Conservation (phyloP, 92 coral and sea anemone genomes). For the Paragorgia papillata region DNA sequence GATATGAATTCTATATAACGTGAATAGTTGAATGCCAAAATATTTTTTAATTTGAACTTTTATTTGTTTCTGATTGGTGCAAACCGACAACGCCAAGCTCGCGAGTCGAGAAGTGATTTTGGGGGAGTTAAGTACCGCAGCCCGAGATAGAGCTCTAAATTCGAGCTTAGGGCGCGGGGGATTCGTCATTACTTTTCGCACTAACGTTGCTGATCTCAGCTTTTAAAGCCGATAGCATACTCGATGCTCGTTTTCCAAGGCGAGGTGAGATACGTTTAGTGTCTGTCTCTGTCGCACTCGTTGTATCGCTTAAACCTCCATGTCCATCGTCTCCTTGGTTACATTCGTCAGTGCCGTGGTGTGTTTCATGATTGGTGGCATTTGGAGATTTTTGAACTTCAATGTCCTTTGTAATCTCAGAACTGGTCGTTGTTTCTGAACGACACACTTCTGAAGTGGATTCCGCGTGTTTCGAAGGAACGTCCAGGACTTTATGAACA, state of each 20-base stretch:
- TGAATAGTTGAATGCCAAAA: too few relatives aligned
- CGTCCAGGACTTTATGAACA: neutral
- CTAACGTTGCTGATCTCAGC: constrained; percentile 10
- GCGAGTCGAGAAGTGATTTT: too few relatives aligned
- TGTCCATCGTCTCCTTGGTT: neutral
- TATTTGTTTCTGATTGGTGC: too few relatives aligned
- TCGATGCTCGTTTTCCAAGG: constrained; percentile 18
- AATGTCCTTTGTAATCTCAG: neutral
- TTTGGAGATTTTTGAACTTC: neutral
- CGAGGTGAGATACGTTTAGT: neutral
- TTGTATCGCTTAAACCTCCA: neutral
- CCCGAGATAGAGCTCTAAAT: too few relatives aligned
- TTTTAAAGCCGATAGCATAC: constrained; percentile 21
- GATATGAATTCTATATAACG: too few relatives aligned
- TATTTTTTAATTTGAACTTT: too few relatives aligned
- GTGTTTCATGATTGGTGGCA: neutral
- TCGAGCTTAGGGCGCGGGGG: too few relatives aligned
- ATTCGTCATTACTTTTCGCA: neutral
- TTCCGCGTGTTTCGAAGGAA: neutral
- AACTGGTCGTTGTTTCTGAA: neutral
- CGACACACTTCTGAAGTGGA: neutral
- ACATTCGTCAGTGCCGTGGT: neutral
- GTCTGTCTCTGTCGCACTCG: neutral
- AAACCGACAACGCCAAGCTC: too few relatives aligned
- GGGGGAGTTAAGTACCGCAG: too few relatives aligned